phyloP scores from a whole-genome alignment of 2,113 vertebrate species.

The Aspidoscelis tigris region DNA sequence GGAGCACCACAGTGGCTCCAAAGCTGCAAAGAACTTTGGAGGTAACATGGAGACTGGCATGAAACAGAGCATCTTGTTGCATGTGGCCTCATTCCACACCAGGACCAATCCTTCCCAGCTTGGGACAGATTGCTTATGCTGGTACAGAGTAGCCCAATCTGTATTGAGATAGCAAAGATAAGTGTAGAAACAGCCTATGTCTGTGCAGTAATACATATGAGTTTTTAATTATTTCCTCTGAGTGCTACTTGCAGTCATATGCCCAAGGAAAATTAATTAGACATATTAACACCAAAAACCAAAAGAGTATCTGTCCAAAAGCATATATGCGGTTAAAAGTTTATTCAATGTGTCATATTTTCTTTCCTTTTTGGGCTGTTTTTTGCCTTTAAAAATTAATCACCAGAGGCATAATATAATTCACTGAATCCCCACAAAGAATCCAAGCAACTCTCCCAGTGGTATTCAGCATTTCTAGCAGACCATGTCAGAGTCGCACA shows the following conservation, averaged over 20 bases:
- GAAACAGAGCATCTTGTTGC: no score
- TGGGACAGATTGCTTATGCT: no score
- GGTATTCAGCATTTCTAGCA: constrained; percentile 65
- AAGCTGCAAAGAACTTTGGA: no score
- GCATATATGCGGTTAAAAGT: not conserved
- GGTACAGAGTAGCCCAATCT: no score
- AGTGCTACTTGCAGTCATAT: not conserved
- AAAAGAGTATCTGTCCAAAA: not conserved
- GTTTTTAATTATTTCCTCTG: no score
- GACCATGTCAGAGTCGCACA: constrained; percentile 73
- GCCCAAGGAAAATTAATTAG: not conserved
- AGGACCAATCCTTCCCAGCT: no score
- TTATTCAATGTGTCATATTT: constrained; percentile 4
- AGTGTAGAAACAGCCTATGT: no score
- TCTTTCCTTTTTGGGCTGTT: not conserved
- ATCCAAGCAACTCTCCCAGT: constrained; percentile 74
- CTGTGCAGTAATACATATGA: no score
- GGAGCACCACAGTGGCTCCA: no score
- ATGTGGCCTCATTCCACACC: no score
- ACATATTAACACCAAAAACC: not conserved
- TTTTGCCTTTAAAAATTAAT: constrained; percentile 38
- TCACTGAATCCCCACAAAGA: constrained; percentile 70
- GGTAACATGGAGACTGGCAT: no score
- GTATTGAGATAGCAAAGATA: no score
- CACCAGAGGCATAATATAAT: constrained; percentile 61